A percentile compares a stretch with the other conserved stretches of the same genome.
Evolutionary conservation across 2,113 vertebrate genomes (phyloP).

Genomic region (Ivindomyrus marchei): DNA sequence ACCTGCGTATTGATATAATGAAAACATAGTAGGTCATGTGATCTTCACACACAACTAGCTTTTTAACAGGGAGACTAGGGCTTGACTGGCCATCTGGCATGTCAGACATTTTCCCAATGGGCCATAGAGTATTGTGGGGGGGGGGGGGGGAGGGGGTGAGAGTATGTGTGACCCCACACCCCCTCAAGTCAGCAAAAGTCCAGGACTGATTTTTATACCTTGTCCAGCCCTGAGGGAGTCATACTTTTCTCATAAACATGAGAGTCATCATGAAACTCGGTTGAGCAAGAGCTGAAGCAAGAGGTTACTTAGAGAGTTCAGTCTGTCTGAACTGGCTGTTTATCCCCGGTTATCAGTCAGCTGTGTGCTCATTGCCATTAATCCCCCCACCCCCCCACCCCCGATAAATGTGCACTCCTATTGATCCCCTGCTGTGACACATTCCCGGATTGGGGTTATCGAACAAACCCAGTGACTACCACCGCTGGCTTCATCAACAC

Average conservation of each 20-base stretch:
- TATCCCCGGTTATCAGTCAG: not conserved
- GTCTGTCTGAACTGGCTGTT: not conserved
- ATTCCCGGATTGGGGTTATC: constrained; percentile 29
- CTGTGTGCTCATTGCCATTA: not conserved
- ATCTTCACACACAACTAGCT: not conserved
- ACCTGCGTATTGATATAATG: not conserved
- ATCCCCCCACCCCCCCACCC: no score
- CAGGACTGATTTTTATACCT: not conserved
- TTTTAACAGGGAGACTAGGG: not conserved
- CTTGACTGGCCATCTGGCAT: not conserved
- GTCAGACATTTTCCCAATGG: not conserved
- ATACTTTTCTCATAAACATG: not conserved
- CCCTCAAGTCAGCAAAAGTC: not conserved
- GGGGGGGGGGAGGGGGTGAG: no score
- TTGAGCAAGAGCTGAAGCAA: not conserved
- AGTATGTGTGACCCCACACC: not conserved
- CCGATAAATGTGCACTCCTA: not conserved
- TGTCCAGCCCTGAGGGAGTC: not conserved
- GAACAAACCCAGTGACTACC: constrained; percentile 1
- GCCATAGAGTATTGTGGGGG: not conserved
- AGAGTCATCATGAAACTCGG: not conserved
- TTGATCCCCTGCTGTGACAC: constrained; percentile 14
- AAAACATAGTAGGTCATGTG: not conserved
- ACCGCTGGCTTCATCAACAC: constrained; percentile 14
- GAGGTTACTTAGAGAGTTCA: not conserved